Evolutionary conservation across 2,113 vertebrate genomes (phyloP).

Genomic region (Alaudala cheleensis): DNA sequence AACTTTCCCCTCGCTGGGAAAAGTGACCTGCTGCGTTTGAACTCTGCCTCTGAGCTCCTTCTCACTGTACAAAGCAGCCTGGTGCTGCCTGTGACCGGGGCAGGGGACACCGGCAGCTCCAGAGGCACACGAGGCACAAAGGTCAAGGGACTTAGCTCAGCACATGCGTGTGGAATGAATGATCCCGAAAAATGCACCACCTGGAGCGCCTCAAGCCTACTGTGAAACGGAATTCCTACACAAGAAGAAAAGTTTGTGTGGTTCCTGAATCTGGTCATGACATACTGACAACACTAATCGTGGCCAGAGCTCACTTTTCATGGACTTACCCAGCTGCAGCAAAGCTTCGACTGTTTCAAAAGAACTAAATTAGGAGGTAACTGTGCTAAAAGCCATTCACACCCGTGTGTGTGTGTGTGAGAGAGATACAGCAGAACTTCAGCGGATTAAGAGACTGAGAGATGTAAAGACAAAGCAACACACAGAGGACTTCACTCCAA

Average conservation of each 20-base stretch:
- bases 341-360: background rate
- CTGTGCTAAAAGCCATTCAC: background rate
- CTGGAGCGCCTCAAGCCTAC: background rate
- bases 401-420: rapidly evolving
- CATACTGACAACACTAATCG: background rate
- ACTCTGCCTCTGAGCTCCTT: background rate
- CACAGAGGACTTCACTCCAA: background rate
- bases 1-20: background rate
- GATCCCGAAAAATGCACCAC: background rate
- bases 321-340: background rate
- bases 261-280: background rate
- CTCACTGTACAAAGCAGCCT: background rate
- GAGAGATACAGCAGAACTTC: background rate
- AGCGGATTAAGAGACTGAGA: background rate
- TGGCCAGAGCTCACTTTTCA: background rate
- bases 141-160: background rate
- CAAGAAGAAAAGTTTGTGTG: background rate
- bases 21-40: background rate
- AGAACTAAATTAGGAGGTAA: background rate
- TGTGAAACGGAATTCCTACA: background rate
- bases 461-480: background rate
- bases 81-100: background rate
- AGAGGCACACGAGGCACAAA: background rate
- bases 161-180: background rate
- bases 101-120: background rate